Conservation (phyloP, 53 echinoderm and acorn worm species). For the Temnopleurus reevesii region DNA sequence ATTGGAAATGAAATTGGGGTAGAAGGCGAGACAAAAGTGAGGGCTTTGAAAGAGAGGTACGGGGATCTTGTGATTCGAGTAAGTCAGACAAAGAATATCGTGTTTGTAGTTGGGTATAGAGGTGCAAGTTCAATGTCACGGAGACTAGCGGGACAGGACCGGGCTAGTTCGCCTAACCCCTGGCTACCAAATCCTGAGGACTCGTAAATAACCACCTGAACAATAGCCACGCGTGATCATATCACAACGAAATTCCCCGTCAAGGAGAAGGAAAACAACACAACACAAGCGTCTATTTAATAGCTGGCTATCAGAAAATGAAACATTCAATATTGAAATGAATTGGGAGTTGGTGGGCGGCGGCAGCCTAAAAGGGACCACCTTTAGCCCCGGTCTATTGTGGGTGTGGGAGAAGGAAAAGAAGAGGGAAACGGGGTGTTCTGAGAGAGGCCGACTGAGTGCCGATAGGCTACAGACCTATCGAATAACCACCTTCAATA, state of each 20-base stretch:
- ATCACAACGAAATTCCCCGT: slow-evolving; percentile 12
- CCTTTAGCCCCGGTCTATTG: slow-evolving; percentile 57
- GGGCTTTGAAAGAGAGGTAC: slow-evolving; percentile 2
- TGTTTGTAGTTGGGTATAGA: slow-evolving; percentile 20
- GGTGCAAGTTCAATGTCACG: slow-evolving; percentile 59
- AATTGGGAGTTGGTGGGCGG: slow-evolving; percentile 55
- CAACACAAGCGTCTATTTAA: slow-evolving; percentile 12
- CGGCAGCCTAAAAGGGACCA: slow-evolving; percentile 48
- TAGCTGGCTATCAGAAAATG: slow-evolving; percentile 60
- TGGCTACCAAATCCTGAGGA: background rate
- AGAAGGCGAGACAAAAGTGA: slow-evolving; percentile 54
- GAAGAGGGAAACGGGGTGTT: slow-evolving; percentile 38
- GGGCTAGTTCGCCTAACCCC: background rate
- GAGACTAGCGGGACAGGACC: background rate
- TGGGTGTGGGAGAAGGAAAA: slow-evolving; percentile 13
- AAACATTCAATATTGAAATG: slow-evolving; percentile 57
- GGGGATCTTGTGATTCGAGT: slow-evolving; percentile 19
- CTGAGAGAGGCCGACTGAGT: slow-evolving; percentile 46
- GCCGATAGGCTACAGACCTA: slow-evolving; percentile 58
- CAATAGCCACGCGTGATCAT: slow-evolving; percentile 61
- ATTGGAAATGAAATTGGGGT: slow-evolving; percentile 43
- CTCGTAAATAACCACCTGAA: background rate
- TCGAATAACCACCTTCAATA: slow-evolving; percentile 48
- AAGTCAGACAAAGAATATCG: slow-evolving; percentile 39
- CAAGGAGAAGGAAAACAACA: background rate